Evolutionary conservation across 1,140 invertebrate genomes (phyloP).

Genomic region (Ips nitidus): DNA sequence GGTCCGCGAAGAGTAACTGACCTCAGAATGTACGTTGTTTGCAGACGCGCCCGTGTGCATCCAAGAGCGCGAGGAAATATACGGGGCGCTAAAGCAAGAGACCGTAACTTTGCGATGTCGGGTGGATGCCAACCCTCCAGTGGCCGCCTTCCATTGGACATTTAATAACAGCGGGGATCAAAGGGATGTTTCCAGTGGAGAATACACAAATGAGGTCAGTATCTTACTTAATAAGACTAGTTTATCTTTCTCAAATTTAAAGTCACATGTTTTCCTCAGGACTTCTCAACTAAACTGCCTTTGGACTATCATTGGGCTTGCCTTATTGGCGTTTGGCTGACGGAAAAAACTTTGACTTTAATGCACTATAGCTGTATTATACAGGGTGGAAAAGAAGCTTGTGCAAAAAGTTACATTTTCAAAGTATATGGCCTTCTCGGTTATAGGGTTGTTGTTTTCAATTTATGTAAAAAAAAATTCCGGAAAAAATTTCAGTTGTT

Average conservation of each 20-base stretch:
- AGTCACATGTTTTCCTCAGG: no score
- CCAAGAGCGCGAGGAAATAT: constrained; percentile 71
- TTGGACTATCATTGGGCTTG: background rate
- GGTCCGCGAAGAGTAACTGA: background rate
- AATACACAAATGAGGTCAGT: constrained; percentile 59
- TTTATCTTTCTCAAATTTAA: no score
- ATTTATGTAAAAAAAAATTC: no score
- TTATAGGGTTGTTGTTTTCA: no score
- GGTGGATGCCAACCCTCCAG: constrained; percentile 81
- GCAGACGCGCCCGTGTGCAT: constrained; percentile 81
- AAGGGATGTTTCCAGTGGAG: constrained; percentile 69
- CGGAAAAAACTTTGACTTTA: no score
- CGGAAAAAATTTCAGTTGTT: no score
- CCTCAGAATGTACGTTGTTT: constrained; percentile 28
- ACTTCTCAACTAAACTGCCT: background rate
- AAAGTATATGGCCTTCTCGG: no score
- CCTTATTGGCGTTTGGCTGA: no score
- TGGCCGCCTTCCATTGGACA: constrained; percentile 82
- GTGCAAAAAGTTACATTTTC: no score
- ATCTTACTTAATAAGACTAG: background rate
- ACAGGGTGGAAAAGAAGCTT: no score
- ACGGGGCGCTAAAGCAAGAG: constrained; percentile 83
- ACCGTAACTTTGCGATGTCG: constrained; percentile 78
- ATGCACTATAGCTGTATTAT: no score
- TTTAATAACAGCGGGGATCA: constrained; percentile 86